Conservation (phyloP, 2,113 vertebrate genomes). For the Ariopsis seemanni region DNA sequence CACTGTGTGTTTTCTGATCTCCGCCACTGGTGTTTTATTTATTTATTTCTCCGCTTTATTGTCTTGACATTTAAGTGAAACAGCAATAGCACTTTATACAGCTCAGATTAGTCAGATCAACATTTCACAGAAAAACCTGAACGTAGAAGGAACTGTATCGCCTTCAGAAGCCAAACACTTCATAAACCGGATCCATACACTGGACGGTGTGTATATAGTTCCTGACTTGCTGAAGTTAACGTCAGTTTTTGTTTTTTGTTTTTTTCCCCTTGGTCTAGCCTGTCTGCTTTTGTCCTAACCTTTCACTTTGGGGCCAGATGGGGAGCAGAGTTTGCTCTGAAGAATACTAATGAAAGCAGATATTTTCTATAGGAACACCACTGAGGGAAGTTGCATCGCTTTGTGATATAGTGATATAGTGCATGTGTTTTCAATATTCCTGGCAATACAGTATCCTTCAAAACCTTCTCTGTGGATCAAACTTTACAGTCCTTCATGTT, state of each 20-base stretch:
- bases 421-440: background rate
- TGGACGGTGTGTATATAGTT: background rate
- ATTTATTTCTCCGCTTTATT: slow-evolving; percentile 30
- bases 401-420: slow-evolving; percentile 4
- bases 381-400: background rate
- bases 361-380: slow-evolving; percentile 43
- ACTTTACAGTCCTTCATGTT: background rate
- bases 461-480: background rate
- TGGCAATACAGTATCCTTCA: background rate
- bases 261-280: background rate
- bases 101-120: background rate
- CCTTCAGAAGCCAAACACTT: background rate
- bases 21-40: slow-evolving; percentile 4
- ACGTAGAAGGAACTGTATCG: background rate
- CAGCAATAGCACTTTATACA: background rate
- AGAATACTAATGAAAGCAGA: slow-evolving; percentile 72
- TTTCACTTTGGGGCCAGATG: slow-evolving; percentile 68
- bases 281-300: slow-evolving; percentile 64
- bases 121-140: background rate
- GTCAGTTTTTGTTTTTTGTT: background rate
- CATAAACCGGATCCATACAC: background rate
- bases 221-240: background rate
- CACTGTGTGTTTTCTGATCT: slow-evolving; percentile 23
- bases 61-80: slow-evolving; percentile 14
- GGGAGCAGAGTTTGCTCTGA: slow-evolving; percentile 61